Base-by-base conservation (phyloP, 2,888 invertebrate species). In the Watsonalla cultraria region DNA sequence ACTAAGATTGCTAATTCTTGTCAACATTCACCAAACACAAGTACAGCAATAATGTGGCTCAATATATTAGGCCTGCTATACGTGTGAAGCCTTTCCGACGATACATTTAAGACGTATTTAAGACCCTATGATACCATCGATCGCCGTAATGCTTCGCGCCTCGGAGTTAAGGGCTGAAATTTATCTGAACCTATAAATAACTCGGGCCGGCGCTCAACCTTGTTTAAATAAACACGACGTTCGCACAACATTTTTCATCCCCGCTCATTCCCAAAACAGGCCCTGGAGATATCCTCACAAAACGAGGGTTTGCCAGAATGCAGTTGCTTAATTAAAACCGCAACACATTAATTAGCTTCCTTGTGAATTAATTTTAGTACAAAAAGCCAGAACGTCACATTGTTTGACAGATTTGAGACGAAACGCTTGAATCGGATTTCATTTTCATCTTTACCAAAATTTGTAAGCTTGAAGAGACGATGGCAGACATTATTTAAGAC, bases 101-200 rank as follows among this genome's bases (percentile, higher is more conserved):
- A 65, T 67, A 62, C 56, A 57, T 61, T 45, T 62, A 61, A 52
- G 55, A 58, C 65, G 60, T 62, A 11, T 42, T 42, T 42, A 42
- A 42, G 11, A 61, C 61, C 59, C 56, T 61, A 67, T 70, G 78
- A 76, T 81, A 80, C 75, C 78, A 70, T 72, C 78, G 78, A 80
- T 80, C 72, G 68, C 63, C 61, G 76, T 72, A 72, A 76, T 72
- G 76, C 75, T 77, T 67, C 60, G 66, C 68, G 48, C 63, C 68
- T 65, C 60, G 62, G 64, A 69, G 70, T 76, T 82, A 74, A 78
- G 77, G 78, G 75, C 75, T 74, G 68, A 77, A 85, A 85, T 84
- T 86, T 86, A 86, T 86, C 80, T 82, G 65, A 65, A 66, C 81
- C 80, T 82, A 85, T 85, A 86, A 84, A 85, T 85, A 77, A 84